phyloP scores from a whole-genome alignment of 2,888 invertebrate species.

The Nephrotoma appendiculata region DNA sequence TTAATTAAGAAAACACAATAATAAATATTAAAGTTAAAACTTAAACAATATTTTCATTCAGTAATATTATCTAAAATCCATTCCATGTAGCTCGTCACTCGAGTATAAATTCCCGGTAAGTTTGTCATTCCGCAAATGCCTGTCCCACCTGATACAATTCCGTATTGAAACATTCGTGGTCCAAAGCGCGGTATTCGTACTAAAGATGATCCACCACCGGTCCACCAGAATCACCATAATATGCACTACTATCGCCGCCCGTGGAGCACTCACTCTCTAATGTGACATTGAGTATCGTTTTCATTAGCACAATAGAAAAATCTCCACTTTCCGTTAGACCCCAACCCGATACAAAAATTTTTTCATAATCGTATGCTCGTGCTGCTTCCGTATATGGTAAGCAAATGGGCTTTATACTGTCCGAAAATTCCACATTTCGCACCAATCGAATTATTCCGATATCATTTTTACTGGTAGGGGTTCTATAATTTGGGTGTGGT shows the following conservation, averaged over 20 bases:
- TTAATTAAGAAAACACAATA: background rate
- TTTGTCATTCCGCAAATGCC: background rate
- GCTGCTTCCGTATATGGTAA: conserved; percentile 31
- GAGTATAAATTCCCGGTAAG: conserved; percentile 3
- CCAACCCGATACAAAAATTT: conserved; percentile 40
- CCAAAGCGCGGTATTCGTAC: background rate
- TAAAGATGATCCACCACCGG: background rate
- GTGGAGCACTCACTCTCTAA: background rate
- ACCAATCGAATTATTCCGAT: conserved; percentile 39
- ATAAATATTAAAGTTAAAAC: background rate
- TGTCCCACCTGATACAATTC: background rate
- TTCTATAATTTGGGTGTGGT: conserved; percentile 37
- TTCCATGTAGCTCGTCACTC: background rate
- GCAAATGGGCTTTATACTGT: conserved; percentile 37
- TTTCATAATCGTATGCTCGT: conserved; percentile 22
- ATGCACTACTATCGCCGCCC: background rate
- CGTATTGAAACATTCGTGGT: conserved; percentile 4
- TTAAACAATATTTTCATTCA: background rate
- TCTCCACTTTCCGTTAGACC: conserved; percentile 35
- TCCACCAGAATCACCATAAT: background rate
- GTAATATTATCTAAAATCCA: conserved; percentile 6
- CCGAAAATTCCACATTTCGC: conserved; percentile 22
- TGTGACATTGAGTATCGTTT: background rate
- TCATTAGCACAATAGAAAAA: background rate
- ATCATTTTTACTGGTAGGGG: conserved; percentile 34